Percentiles rank a stretch among this genome's conserved stretches.
Evolutionary conservation across 2,888 invertebrate species (phyloP).

Genomic region (Plebejus anna): DNA sequence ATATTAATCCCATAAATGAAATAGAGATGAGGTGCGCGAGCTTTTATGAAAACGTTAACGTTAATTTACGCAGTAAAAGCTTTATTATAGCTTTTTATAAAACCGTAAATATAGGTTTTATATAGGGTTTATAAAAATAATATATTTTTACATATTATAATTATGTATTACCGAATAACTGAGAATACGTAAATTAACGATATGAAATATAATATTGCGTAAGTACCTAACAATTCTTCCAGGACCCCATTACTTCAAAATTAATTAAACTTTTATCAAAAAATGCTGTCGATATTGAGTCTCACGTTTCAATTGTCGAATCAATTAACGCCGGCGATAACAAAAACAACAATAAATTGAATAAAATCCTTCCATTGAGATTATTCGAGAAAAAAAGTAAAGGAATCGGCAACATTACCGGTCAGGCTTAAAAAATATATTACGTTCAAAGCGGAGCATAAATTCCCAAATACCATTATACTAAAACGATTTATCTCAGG

Average conservation of each 20-base stretch:
- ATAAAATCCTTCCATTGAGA: constrained; percentile 13
- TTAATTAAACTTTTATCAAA: neutral
- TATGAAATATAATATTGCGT: neutral
- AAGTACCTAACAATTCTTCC: too few relatives aligned
- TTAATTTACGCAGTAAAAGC: constrained; percentile 20
- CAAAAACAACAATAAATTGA: neutral
- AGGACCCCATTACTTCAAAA: neutral
- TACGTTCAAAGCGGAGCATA: constrained; percentile 62
- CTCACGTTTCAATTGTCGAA: neutral
- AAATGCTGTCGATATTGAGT: neutral
- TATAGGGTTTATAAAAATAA: too few relatives aligned
- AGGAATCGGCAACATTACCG: constrained; percentile 41
- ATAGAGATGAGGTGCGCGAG: constrained; percentile 28
- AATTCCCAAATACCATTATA: constrained; percentile 72
- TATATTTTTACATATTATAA: too few relatives aligned
- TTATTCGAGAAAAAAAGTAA: constrained; percentile 18
- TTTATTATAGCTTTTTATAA: neutral
- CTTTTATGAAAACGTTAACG: constrained; percentile 23
- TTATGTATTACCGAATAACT: neutral
- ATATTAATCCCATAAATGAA: constrained; percentile 42
- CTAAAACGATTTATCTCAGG: constrained; percentile 62
- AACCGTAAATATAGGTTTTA: neutral
- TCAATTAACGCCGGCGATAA: constrained; percentile 2
- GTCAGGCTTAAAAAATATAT: constrained; percentile 49
- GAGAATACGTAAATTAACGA: neutral